Percentiles rank a stretch among this genome's conserved stretches.
Evolutionary conservation across 1,140 invertebrate genomes (phyloP).

Genomic region (Cydia fagiglandana): DNA sequence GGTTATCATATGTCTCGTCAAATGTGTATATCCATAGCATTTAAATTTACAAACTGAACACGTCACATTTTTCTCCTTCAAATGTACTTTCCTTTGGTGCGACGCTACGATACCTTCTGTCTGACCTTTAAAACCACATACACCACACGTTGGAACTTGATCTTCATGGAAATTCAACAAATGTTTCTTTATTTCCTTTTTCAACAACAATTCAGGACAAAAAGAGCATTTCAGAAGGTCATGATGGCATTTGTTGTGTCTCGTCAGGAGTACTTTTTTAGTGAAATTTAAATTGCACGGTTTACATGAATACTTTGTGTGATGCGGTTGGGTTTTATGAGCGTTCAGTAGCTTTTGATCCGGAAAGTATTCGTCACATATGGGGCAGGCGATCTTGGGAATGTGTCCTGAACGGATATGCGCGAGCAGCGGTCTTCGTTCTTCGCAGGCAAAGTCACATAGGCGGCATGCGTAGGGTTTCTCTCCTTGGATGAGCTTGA

Average conservation of each 20-base stretch:
- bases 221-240: neutral
- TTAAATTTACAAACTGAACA: neutral
- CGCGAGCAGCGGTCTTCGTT: neutral
- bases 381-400: neutral
- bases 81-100: slow-evolving; percentile 36
- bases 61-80: slow-evolving; percentile 33
- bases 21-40: neutral
- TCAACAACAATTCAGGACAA: neutral
- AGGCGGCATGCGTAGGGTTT: neutral
- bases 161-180: neutral
- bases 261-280: neutral
- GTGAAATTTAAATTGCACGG: neutral
- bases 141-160: slow-evolving; percentile 18
- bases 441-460: neutral
- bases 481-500: neutral
- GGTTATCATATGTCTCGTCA: slow-evolving; percentile 11
- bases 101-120: neutral
- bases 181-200: neutral
- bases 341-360: neutral
- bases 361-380: neutral
- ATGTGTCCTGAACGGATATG: neutral
- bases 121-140: slow-evolving; percentile 21
- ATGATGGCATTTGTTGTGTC: neutral
- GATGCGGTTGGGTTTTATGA: neutral
- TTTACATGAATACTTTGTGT: neutral